Evolutionary conservation across 1,140 invertebrate genomes (phyloP).

Genomic region (Phocides pigmalion): DNA sequence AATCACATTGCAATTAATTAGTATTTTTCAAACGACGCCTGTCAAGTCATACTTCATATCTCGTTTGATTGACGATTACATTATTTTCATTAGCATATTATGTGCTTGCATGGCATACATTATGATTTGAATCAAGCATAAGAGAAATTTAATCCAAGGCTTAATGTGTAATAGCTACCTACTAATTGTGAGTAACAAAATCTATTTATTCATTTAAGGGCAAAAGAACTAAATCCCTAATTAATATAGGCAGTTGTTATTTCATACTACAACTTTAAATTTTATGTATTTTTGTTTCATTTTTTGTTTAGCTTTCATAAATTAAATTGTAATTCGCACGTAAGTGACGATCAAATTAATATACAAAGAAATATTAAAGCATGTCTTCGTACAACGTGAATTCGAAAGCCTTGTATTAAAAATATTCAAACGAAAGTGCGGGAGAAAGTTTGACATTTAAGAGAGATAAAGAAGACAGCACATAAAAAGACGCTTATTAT

Average conservation of each 20-base stretch:
- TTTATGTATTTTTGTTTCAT: background rate
- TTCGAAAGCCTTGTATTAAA: slow-evolving; percentile 35
- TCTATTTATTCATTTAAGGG: no score
- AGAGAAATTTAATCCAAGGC: slow-evolving; percentile 5
- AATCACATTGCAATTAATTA: slow-evolving; percentile 7
- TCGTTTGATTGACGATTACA: slow-evolving; percentile 4
- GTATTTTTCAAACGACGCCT: slow-evolving; percentile 10
- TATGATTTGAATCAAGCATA: background rate
- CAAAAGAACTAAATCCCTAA: no score
- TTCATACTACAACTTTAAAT: no score
- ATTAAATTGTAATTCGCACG: no score
- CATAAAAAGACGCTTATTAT: slow-evolving; percentile 1
- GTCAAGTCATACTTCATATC: slow-evolving; percentile 2
- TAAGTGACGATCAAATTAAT: background rate
- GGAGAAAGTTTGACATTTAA: slow-evolving; percentile 57
- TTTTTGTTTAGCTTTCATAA: no score
- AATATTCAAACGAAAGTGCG: slow-evolving; percentile 58
- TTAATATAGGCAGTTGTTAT: no score
- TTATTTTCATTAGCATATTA: slow-evolving; percentile 1
- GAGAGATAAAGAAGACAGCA: slow-evolving; percentile 32
- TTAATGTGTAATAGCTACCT: no score
- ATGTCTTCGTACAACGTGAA: background rate
- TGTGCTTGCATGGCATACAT: background rate
- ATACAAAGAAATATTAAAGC: background rate
- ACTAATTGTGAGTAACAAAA: no score